Evolutionary conservation across 2,888 invertebrate genomes (phyloP).

Genomic region (Oasisia sp.): DNA sequence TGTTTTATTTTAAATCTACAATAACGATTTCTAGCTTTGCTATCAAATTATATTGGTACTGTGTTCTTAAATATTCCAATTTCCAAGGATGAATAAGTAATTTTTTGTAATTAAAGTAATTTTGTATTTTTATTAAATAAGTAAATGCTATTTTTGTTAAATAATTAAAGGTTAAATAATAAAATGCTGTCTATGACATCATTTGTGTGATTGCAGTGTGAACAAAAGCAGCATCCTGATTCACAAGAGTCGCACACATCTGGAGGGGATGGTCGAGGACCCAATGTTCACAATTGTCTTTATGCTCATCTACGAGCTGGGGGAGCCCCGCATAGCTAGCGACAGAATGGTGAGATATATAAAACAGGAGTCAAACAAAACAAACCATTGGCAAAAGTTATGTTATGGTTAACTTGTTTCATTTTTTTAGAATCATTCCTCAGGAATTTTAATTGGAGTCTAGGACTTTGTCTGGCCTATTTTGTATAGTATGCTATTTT

Average conservation of each 20-base stretch:
- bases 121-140: neutral
- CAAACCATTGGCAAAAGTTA: neutral
- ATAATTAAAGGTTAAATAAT: neutral
- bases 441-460: no score
- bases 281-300: slow-evolving; percentile 62
- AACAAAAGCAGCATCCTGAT: neutral
- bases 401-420: no score
- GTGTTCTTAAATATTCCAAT: no score
- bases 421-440: no score
- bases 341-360: neutral
- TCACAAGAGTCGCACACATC: slow-evolving; percentile 55
- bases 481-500: neutral
- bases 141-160: neutral
- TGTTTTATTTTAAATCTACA: no score
- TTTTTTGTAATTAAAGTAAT: neutral
- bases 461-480: no score
- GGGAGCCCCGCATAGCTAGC: slow-evolving; percentile 47
- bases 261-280: slow-evolving; percentile 60
- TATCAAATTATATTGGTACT: no score
- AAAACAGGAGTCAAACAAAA: neutral
- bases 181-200: neutral
- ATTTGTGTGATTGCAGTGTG: neutral
- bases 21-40: no score
- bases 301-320: slow-evolving; percentile 61
- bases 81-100: no score